These are phyloP conservation scores for Coryphaenoides rupestris DNA, from an alignment of 2,113 vertebrate species.

Conservation along the genomic window DNA sequence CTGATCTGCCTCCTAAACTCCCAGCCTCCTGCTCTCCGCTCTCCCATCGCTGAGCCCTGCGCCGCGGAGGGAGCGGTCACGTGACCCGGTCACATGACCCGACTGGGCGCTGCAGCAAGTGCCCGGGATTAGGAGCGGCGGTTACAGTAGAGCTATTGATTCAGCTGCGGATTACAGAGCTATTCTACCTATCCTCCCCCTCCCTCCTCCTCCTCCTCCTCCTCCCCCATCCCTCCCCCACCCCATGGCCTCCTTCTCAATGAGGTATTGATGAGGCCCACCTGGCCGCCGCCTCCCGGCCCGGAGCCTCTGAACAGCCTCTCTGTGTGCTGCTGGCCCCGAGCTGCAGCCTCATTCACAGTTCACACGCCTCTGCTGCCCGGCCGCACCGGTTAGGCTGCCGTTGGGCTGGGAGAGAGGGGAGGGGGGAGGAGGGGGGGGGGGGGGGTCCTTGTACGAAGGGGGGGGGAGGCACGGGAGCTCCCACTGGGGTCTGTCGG, in stretches of 20 bases:
- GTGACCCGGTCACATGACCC: slow-evolving; percentile 57
- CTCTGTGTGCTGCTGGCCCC: slow-evolving; percentile 60
- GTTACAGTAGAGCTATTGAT: slow-evolving; percentile 66
- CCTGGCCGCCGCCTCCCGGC: slow-evolving; percentile 66
- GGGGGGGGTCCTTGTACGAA: slow-evolving; percentile 22
- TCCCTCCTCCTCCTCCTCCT: neutral
- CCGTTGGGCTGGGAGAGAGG: neutral
- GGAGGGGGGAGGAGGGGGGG: neutral
- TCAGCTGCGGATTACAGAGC: slow-evolving; percentile 43
- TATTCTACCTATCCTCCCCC: slow-evolving; percentile 20
- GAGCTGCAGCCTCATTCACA: slow-evolving; percentile 59
- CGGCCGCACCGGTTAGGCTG: slow-evolving; percentile 31
- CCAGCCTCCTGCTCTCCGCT: neutral
- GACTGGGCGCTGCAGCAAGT: slow-evolving; percentile 57
- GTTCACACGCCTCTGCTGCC: slow-evolving; percentile 62
- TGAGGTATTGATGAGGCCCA: slow-evolving; percentile 74
- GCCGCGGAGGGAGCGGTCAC: slow-evolving; percentile 39
- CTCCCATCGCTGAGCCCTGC: slow-evolving; percentile 26
- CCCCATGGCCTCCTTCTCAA: slow-evolving; percentile 62
- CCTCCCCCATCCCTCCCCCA: neutral
- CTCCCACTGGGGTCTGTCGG: slow-evolving; percentile 43
- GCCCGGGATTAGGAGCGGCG: slow-evolving; percentile 50
- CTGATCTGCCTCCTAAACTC: slow-evolving; percentile 8
- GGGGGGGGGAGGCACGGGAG: slow-evolving; percentile 26
- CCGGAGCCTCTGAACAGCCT: slow-evolving; percentile 52